Evolutionary conservation across 2,113 vertebrate species (phyloP).

Genomic region (Anhinga rufa): DNA sequence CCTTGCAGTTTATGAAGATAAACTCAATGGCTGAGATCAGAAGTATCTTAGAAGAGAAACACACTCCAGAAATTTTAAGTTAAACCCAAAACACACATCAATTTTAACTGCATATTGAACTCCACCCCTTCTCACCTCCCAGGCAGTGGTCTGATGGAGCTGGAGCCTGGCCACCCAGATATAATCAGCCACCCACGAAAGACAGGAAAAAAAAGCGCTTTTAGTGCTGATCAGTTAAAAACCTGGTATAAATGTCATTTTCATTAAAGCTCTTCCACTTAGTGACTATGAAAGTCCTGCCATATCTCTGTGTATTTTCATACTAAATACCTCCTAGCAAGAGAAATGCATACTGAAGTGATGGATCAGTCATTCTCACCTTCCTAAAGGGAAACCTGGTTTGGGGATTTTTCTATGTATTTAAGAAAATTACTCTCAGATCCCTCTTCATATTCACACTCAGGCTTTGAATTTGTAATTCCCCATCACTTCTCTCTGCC

Average conservation of each 20-base stretch:
- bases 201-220: background rate
- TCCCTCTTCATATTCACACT: background rate
- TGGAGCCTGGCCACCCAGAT: background rate
- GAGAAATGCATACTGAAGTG: background rate
- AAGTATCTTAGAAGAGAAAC: background rate
- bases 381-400: background rate
- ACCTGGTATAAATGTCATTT: background rate
- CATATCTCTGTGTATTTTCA: background rate
- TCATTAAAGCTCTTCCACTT: background rate
- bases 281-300: background rate
- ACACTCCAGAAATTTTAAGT: background rate
- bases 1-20: background rate
- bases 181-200: background rate
- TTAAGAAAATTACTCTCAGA: background rate
- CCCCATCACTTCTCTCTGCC: background rate
- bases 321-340: background rate
- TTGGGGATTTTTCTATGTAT: background rate
- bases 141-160: background rate
- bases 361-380: background rate
- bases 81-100: background rate
- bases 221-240: background rate
- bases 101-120: background rate
- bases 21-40: background rate
- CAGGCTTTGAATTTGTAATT: background rate
- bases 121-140: background rate